Percentiles rank a stretch among this genome's conserved stretches.
phyloP scores from a whole-genome alignment of 2,888 invertebrate genomes.

The Melipona beecheii region DNA sequence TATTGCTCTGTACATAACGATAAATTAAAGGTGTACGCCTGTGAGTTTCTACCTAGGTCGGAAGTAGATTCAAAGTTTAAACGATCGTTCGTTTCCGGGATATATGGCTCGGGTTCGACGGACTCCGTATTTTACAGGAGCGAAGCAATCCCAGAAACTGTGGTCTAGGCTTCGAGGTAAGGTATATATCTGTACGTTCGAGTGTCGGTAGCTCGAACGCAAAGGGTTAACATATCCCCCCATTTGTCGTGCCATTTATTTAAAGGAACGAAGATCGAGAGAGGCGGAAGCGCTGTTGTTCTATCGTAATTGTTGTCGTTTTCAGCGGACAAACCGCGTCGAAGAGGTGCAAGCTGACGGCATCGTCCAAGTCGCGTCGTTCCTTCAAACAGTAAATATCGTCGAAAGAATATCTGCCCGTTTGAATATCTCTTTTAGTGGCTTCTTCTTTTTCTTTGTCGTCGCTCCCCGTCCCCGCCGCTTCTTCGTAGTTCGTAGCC shows the following conservation, averaged over 20 bases:
- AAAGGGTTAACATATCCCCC: neutral
- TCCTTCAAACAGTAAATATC: slow-evolving; percentile 73
- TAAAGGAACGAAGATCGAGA: neutral
- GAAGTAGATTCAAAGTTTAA: no score
- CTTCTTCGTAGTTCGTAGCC: neutral
- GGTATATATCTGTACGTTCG: neutral
- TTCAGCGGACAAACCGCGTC: slow-evolving; percentile 40
- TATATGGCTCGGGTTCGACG: no score
- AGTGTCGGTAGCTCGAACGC: neutral
- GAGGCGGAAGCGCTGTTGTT: neutral
- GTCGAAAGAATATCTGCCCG: neutral
- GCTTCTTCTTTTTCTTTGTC: neutral
- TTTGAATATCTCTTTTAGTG: neutral
- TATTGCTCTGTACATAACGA: no score
- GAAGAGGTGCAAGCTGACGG: slow-evolving; percentile 67
- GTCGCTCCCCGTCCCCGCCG: neutral
- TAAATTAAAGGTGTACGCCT: no score
- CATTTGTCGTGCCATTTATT: neutral
- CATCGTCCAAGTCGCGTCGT: slow-evolving; percentile 63
- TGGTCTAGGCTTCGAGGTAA: no score
- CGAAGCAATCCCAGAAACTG: neutral
- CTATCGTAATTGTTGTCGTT: slow-evolving; percentile 30
- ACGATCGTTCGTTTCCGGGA: no score
- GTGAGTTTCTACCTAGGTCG: no score
- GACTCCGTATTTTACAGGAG: neutral